Evolutionary conservation across 2,888 invertebrate species (phyloP), one percentile per base, ranked within the genome.

Genomic region (Idaea aversata): DNA sequence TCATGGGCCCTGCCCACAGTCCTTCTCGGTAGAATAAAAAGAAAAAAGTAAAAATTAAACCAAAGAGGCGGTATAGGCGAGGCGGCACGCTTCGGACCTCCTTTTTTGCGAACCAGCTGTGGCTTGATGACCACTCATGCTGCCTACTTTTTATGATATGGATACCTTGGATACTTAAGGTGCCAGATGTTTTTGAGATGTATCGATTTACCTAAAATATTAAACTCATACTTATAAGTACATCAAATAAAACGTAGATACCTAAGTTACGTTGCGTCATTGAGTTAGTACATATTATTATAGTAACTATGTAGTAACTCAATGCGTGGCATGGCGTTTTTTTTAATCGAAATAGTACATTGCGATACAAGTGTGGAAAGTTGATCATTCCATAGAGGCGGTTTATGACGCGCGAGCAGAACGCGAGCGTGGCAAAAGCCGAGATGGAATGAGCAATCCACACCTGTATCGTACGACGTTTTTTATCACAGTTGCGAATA

Each of bases 101-200:
- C 84, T 82, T 85, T 84, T 78, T 76, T 64, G 63, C 59, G 79
- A 78, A 73, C 80, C 92, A 92, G 89, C 88, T 92, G 92, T 84
- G 87, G 83, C 87, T 86, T 82, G 88, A 88, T 90, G 91, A 91
- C 92, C 92, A 90, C 89, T 91, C 88, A 78, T 85, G 83, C 76
- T 77, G 83, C 80, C 78, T 62, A 71, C 76, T 85, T 89, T 87
- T 87, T 85, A 78, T 81, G 81, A 84, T 87, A 83, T 83, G 82
- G 85, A 82, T 81, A 79, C 80, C 78, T 79, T 79, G 5, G 7
- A 47, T 7, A 47, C 47, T 5, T 71, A 62, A 67, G 68, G 67
- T 68, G 65, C 66, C 69, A 71, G 68, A 67, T 70, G 67, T 65
- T 65, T 63, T 16, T 60, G 59, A 47, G 38, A 64, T 64, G 57